Evolutionary conservation across 2,113 vertebrate species (phyloP), one percentile per base, ranked within the genome.

Genomic region (Nasalis larvatus): DNA sequence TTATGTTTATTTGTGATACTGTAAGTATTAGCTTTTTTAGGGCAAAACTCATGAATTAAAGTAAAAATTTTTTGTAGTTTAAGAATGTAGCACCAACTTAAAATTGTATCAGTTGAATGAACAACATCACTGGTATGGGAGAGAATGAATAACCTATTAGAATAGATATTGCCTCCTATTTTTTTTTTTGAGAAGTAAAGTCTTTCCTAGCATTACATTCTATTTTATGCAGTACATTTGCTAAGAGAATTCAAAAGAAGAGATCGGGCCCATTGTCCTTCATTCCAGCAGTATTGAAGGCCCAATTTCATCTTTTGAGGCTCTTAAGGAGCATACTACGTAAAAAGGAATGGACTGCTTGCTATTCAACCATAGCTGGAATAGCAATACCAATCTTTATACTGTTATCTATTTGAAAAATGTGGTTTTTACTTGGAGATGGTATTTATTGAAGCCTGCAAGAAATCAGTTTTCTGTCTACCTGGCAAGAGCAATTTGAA

Each of bases 391-490:
- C 95, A 96, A 97, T 98, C 97, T 96, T 97, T 97, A 83, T 97
- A 94, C 97, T 97, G 96, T 98, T 98, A 98, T 91, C 96, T 97
- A 95, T 97, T 95, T 97, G 76, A 89, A 96, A 98, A 98, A 98
- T 95, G 97, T 96, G 95, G 91, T 97, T 94, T 95, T 90, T 0
- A 2, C 86, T 98, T 97, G 95, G 93, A 40, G 97, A 98, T 98
- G 97, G 93, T 89, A 96, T 97, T 80, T 96, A 96, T 97, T 91
- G 97, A 98, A 96, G 96, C 97, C 97, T 97, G 93, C 8, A 14
- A 73, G 97, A 95, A 98, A 98, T 95, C 91, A 52, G 12, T 98
- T 98, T 98, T 96, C 98, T 98, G 98, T 97, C 98, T 97, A 97
- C 85, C 88, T 98, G 97, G 71, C 94, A 98, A 98, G 97, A 97